Evolutionary conservation across 2,797 vertebrate species (phyloP), one percentile per base, ranked within the genome.

Genomic region (Vireo griseus): DNA sequence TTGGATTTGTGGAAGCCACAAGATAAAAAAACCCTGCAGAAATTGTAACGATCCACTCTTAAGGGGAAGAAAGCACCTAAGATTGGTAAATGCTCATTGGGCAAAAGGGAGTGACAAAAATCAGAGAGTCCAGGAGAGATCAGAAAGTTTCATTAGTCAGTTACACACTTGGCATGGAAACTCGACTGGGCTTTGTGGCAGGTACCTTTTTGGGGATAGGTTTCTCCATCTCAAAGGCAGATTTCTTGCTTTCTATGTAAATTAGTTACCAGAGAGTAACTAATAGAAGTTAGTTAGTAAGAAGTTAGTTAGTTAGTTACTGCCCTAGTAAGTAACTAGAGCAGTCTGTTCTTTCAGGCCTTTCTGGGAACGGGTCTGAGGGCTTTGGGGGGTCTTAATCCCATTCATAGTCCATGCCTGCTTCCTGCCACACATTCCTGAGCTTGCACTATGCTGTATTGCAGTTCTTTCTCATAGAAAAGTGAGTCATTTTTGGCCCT

Each of bases 371-470:
- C 40, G 13, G 14, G 12, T 45, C 6, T 1, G 39, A 39, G 39
- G 39, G 12, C 58, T 45, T 63, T 71, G 17, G 4, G 11, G 35
- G 6, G 2, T 58, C 15, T 31, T 52, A 65, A 52, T 77, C 33
- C 33, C 44, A 31, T 13, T 29, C 10, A 1, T 5, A 58, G 12
- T 58, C 33, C 21, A 5, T 52, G 21, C 17, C 12, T 0, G 0
- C 44, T 71, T 76, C 15, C 37, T 3, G 1, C 44, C 15, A 9
- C 29, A 10, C 2, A 2, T 45, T 45, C 28, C 39, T 39, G 24
- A 57, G 44, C n/a, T 69, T 82, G 19, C n/a, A 9, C 28, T 57
- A 29, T 45, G 47, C 44, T 16, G 20, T 73, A 11, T 25, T 52
- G 52, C 69, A 33, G 37, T 31, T 77, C 57, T 63, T 63, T 63